phyloP scores from a whole-genome alignment of 2,113 vertebrate genomes.

The Patagioenas fasciata region DNA sequence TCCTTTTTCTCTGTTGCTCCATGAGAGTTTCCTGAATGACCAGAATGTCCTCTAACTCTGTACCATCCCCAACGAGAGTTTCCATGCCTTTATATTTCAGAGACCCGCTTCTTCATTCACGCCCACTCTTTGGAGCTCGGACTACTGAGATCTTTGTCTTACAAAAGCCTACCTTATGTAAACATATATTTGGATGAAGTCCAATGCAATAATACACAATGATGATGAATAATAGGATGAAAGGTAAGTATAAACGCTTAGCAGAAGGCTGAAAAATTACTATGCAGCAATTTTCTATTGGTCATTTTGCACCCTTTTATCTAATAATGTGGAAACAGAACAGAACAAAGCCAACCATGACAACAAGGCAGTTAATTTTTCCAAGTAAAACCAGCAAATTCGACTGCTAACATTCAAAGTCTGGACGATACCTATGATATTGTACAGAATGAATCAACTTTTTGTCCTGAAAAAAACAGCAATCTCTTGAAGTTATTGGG shows the following conservation, averaged over 20 bases:
- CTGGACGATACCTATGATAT: neutral
- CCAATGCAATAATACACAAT: neutral
- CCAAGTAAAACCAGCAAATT: neutral
- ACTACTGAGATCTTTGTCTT: neutral
- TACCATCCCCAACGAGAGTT: neutral
- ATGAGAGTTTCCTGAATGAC: neutral
- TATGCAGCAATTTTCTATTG: neutral
- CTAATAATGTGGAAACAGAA: neutral
- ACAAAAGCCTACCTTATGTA: neutral
- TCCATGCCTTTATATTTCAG: neutral
- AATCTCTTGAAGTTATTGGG: neutral
- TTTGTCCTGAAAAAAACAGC: neutral
- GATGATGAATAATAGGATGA: neutral
- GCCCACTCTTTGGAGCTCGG: neutral
- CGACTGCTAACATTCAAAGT: neutral
- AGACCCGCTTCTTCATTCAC: neutral
- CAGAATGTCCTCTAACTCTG: neutral
- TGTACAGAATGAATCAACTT: neutral
- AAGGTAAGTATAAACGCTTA: neutral
- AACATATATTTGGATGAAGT: neutral
- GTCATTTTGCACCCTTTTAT: neutral
- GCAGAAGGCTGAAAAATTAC: neutral
- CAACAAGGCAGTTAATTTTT: neutral
- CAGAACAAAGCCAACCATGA: neutral
- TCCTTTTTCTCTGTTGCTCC: neutral